These are phyloP conservation scores for Carcharodon carcharias DNA, from an alignment of 2,797 vertebrate genomes.

Conservation along the genomic window DNA sequence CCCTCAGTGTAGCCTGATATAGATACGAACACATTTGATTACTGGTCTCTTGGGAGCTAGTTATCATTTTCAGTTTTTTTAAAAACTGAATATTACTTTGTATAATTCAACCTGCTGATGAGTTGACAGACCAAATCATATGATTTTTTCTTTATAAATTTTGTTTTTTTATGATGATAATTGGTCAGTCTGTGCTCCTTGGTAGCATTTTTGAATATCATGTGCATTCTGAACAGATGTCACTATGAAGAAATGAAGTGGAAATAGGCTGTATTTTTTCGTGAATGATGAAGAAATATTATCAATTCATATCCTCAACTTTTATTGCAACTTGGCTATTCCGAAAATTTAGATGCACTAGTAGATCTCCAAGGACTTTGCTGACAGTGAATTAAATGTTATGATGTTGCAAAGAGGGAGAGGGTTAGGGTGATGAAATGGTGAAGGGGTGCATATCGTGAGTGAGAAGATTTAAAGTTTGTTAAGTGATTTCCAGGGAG, in stretches of 20 bases:
- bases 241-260: too few relatives aligned
- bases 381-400: background rate
- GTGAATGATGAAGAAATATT: background rate
- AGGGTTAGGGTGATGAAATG: background rate
- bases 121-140: background rate
- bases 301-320: background rate
- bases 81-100: slow-evolving; percentile 9
- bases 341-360: background rate
- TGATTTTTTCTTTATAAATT: background rate
- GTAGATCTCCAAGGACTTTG: background rate
- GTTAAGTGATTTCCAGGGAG: background rate
- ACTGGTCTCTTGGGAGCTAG: background rate
- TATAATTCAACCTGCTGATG: background rate
- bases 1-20: background rate
- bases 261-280: background rate
- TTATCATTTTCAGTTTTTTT: background rate
- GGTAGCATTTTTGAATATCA: background rate
- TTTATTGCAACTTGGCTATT: background rate
- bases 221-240: background rate
- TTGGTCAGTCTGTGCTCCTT: background rate
- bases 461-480: background rate
- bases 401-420: too few relatives aligned
- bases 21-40: background rate
- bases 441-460: background rate
- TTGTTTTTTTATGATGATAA: background rate